phyloP scores from a whole-genome alignment of 2,797 vertebrate species.

The Danio tinwini region DNA sequence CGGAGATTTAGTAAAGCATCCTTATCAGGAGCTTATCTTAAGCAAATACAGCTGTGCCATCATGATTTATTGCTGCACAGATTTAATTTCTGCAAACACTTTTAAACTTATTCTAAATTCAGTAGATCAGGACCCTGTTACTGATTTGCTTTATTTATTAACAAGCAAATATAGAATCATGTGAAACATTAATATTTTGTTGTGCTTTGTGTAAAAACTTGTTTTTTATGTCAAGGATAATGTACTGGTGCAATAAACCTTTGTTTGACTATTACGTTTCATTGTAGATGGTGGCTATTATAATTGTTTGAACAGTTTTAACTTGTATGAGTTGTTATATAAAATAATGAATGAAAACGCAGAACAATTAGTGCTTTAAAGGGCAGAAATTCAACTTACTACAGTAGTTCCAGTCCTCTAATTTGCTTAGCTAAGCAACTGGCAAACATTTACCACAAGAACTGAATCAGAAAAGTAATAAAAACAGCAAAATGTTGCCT shows the following conservation, averaged over 20 bases:
- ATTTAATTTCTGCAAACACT: neutral
- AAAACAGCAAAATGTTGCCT: neutral
- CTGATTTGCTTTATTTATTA: neutral
- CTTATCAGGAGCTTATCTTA: neutral
- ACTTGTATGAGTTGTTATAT: neutral
- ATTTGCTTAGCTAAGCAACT: constrained; percentile 4
- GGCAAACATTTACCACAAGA: neutral
- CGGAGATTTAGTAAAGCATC: neutral
- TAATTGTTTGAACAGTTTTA: constrained; percentile 16
- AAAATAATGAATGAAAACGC: neutral
- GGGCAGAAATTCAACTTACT: neutral
- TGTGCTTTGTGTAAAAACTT: neutral
- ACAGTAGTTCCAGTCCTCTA: neutral
- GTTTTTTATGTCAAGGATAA: neutral
- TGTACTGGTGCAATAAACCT: constrained; percentile 20
- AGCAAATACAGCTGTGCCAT: constrained; percentile 3
- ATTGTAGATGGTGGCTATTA: neutral
- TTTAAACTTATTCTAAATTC: neutral
- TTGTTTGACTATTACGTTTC: constrained; percentile 15
- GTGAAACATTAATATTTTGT: neutral
- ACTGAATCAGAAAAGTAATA: neutral
- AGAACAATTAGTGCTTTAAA: neutral
- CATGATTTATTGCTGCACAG: neutral
- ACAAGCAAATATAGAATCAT: neutral
- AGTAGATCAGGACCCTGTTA: neutral